Conservation (phyloP, 2,888 invertebrate genomes). For the Calameuta filiformis region DNA sequence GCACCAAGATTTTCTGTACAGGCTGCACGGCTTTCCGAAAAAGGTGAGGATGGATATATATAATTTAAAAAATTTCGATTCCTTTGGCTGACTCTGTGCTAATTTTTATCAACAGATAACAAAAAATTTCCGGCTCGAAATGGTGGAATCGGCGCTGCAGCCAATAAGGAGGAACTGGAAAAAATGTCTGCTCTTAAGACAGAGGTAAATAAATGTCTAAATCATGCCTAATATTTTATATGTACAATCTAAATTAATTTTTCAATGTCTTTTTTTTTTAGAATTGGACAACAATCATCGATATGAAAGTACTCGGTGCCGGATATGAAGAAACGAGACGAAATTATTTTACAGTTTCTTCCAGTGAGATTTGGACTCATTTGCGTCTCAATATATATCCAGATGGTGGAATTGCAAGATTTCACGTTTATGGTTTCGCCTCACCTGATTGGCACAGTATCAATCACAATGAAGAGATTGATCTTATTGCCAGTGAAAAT, state of each 20-base stretch:
- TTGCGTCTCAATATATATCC: conserved; percentile 74
- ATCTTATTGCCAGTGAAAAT: conserved; percentile 69
- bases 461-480: conserved; percentile 59
- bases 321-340: conserved; percentile 72
- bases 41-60: conserved; percentile 61
- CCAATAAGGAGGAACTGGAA: conserved; percentile 65
- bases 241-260: background rate
- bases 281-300: conserved; percentile 71
- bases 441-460: conserved; percentile 25
- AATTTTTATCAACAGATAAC: conserved; percentile 63
- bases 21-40: conserved; percentile 68
- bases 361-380: conserved; percentile 70
- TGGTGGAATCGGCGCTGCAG: conserved; percentile 68
- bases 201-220: conserved; percentile 38
- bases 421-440: conserved; percentile 71
- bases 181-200: conserved; percentile 65
- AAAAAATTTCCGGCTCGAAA: conserved; percentile 66
- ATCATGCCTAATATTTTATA: background rate
- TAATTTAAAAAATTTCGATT: background rate
- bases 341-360: conserved; percentile 69
- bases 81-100: background rate
- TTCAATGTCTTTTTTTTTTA: conserved; percentile 51
- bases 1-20: conserved; percentile 74
- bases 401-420: conserved; percentile 74
- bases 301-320: conserved; percentile 68